Conservation (phyloP, 64 coral and sea anemone genomes). For the Actinia tenebrosa region DNA sequence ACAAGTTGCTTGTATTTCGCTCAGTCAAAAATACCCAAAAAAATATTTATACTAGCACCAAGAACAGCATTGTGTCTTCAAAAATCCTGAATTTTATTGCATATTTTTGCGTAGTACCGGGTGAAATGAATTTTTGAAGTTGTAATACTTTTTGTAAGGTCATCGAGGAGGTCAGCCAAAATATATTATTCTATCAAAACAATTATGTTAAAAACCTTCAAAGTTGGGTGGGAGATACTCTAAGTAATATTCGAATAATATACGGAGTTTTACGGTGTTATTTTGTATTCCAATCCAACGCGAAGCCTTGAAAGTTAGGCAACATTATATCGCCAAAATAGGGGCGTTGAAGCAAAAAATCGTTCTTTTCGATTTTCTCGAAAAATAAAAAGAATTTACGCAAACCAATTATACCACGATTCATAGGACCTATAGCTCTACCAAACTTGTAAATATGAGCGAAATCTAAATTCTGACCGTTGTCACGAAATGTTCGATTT, state of each 20-base stretch:
- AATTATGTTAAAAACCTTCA: neutral
- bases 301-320: neutral
- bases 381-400: no score
- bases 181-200: neutral
- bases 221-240: neutral
- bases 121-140: no score
- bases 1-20: no score
- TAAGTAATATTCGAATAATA: neutral
- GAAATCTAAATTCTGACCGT: slow-evolving; percentile 8
- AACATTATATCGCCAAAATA: neutral
- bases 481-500: slow-evolving; percentile 14
- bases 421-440: no score
- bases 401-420: no score
- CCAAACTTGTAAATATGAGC: slow-evolving; percentile 2
- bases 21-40: no score
- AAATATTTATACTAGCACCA: no score
- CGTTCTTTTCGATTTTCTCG: neutral
- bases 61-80: no score
- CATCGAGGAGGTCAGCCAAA: neutral
- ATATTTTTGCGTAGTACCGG: no score
- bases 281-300: neutral
- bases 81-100: no score
- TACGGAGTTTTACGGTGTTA: neutral
- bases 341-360: neutral
- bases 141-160: no score